phyloP scores from a whole-genome alignment of 2,113 vertebrate species.

The Syngnathoides biaculeatus region DNA sequence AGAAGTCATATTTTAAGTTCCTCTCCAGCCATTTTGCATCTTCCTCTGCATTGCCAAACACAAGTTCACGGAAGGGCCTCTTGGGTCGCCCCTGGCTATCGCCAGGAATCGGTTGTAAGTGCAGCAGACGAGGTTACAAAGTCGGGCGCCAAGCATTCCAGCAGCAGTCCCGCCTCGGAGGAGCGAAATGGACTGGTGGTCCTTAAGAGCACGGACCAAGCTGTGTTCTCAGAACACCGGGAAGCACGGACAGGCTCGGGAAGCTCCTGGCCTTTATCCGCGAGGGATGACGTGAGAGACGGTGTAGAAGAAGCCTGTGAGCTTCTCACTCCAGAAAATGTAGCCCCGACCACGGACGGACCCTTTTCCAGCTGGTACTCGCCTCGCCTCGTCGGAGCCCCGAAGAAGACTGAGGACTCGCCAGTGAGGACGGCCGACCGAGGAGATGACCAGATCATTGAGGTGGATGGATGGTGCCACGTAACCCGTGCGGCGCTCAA shows the following conservation, averaged over 20 bases:
- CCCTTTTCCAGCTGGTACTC: conserved; percentile 38
- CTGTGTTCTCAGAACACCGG: conserved; percentile 49
- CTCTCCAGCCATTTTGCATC: conserved; percentile 67
- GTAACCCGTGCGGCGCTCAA: conserved; percentile 41
- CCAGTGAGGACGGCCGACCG: conserved; percentile 22
- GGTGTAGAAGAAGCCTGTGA: conserved; percentile 47
- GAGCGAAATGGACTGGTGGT: conserved; percentile 55
- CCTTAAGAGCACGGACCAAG: conserved; percentile 55
- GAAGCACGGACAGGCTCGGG: conserved; percentile 40
- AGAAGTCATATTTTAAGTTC: conserved; percentile 53
- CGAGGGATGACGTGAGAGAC: conserved; percentile 31
- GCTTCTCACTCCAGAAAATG: conserved; percentile 41
- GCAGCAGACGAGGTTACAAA: conserved; percentile 21
- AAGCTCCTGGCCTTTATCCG: conserved; percentile 33
- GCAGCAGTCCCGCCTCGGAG: conserved; percentile 43
- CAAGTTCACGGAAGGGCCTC: conserved; percentile 56
- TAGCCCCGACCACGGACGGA: conserved; percentile 26
- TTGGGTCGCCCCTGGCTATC: conserved; percentile 44
- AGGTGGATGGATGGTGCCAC: conserved; percentile 72
- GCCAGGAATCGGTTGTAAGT: conserved; percentile 37
- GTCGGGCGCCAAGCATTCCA: conserved; percentile 21
- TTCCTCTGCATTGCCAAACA: conserved; percentile 69
- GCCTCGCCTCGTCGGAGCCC: conserved; percentile 9
- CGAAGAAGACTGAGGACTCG: conserved; percentile 15
- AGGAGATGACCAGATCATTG: conserved; percentile 62